A percentile compares a stretch with the other conserved stretches of the same genome.
These are phyloP conservation scores for Ailuropoda melanoleuca DNA, from an alignment of 2,113 vertebrate species.

Conservation along the genomic window DNA sequence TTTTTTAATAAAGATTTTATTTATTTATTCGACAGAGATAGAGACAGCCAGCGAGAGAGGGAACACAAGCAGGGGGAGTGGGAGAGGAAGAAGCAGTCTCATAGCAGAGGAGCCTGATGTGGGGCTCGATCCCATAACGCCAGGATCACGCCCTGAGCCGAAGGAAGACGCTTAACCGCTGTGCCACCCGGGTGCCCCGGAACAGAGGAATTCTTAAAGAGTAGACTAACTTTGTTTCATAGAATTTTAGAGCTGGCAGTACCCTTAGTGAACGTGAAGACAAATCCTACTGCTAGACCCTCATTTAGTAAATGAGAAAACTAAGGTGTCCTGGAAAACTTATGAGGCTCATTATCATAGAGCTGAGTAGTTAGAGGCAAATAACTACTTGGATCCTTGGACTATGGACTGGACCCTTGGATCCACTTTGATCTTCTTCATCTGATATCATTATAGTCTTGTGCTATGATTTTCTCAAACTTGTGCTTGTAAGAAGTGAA, in stretches of 20 bases:
- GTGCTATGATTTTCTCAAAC: neutral
- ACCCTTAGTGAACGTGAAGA: neutral
- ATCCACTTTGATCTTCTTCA: neutral
- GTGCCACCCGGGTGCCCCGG: too few relatives aligned
- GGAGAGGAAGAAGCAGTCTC: too few relatives aligned
- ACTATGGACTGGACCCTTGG: neutral
- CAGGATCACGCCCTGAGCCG: too few relatives aligned
- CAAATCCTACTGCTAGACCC: neutral
- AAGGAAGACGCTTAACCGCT: too few relatives aligned
- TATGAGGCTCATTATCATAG: neutral
- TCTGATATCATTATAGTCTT: neutral
- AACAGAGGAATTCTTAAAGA: neutral
- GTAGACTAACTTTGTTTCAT: neutral
- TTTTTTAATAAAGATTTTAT: too few relatives aligned
- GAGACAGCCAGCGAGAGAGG: too few relatives aligned
- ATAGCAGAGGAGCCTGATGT: too few relatives aligned
- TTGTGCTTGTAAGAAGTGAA: neutral
- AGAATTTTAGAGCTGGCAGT: neutral
- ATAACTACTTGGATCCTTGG: neutral
- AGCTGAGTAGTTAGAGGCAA: neutral
- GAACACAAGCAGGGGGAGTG: too few relatives aligned
- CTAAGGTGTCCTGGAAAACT: neutral
- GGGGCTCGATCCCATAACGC: too few relatives aligned
- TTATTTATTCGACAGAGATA: too few relatives aligned
- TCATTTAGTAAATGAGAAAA: constrained; percentile 4